A percentile compares a stretch with the other conserved stretches of the same genome.
Conservation (phyloP, 2,888 invertebrate species). For the Tinea trinotella region DNA sequence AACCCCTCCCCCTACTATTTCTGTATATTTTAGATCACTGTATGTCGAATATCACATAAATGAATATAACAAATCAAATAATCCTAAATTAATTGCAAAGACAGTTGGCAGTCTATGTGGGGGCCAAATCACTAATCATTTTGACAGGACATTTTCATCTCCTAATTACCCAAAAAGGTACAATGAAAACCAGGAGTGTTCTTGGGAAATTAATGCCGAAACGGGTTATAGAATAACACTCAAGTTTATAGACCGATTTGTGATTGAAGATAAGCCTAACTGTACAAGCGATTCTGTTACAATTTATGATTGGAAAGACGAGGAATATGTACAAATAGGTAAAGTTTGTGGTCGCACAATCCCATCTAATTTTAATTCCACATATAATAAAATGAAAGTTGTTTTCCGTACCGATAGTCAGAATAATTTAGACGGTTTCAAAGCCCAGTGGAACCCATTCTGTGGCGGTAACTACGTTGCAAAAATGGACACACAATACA, state of each 20-base stretch:
- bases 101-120: slow-evolving; percentile 76
- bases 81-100: slow-evolving; percentile 37
- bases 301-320: slow-evolving; percentile 72
- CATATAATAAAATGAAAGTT: slow-evolving; percentile 76
- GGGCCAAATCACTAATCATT: slow-evolving; percentile 66
- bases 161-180: slow-evolving; percentile 78
- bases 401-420: slow-evolving; percentile 79
- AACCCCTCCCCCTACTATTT: slow-evolving; percentile 49
- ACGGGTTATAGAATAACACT: slow-evolving; percentile 79
- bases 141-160: slow-evolving; percentile 55
- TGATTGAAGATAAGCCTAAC: slow-evolving; percentile 77
- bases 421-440: slow-evolving; percentile 81
- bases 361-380: slow-evolving; percentile 73
- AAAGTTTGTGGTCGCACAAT: slow-evolving; percentile 79
- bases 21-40: slow-evolving; percentile 63
- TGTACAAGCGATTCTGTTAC: slow-evolving; percentile 84
- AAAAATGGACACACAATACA: slow-evolving; percentile 49
- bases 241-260: slow-evolving; percentile 79
- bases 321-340: slow-evolving; percentile 66
- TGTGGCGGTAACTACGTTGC: slow-evolving; percentile 82
- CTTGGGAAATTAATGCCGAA: slow-evolving; percentile 79
- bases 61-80: slow-evolving; percentile 31
- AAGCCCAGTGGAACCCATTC: slow-evolving; percentile 73
- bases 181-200: slow-evolving; percentile 82
- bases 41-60: slow-evolving; percentile 81